Conservation (phyloP, 1,140 invertebrate genomes). For the Sarcophaga peregrina region DNA sequence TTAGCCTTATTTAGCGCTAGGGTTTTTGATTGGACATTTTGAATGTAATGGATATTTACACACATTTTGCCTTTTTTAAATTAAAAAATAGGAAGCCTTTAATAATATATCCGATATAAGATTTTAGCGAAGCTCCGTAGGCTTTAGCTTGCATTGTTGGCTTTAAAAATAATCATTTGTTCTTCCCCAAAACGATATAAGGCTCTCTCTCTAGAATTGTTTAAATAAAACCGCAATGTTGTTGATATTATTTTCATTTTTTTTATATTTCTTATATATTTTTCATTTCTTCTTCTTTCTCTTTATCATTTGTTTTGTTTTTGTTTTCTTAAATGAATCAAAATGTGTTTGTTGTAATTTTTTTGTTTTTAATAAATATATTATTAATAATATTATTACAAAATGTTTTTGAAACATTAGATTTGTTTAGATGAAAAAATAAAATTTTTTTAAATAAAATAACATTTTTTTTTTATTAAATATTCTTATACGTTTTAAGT, state of each 20-base stretch:
- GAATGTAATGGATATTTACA: too few relatives aligned
- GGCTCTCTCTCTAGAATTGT: too few relatives aligned
- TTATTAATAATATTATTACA: slow-evolving; percentile 21
- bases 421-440: slow-evolving; percentile 33
- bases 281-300: not conserved
- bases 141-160: too few relatives aligned
- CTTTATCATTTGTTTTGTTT: too few relatives aligned
- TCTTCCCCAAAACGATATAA: too few relatives aligned
- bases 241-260: not conserved
- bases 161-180: too few relatives aligned
- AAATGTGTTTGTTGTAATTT: slow-evolving; percentile 13
- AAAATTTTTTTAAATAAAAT: slow-evolving; percentile 39
- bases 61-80: too few relatives aligned
- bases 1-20: too few relatives aligned
- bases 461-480: not conserved
- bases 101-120: too few relatives aligned
- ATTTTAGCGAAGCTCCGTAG: too few relatives aligned
- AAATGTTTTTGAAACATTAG: slow-evolving; percentile 42
- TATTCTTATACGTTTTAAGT: not conserved
- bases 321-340: slow-evolving; percentile 15
- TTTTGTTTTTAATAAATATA: not conserved
- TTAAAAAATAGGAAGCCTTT: too few relatives aligned
- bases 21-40: too few relatives aligned
- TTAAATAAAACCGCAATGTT: not conserved
- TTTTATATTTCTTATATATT: not conserved